These are phyloP conservation scores for Mimachlamys varia DNA, from an alignment of 2,888 invertebrate species.

Conservation along the genomic window DNA sequence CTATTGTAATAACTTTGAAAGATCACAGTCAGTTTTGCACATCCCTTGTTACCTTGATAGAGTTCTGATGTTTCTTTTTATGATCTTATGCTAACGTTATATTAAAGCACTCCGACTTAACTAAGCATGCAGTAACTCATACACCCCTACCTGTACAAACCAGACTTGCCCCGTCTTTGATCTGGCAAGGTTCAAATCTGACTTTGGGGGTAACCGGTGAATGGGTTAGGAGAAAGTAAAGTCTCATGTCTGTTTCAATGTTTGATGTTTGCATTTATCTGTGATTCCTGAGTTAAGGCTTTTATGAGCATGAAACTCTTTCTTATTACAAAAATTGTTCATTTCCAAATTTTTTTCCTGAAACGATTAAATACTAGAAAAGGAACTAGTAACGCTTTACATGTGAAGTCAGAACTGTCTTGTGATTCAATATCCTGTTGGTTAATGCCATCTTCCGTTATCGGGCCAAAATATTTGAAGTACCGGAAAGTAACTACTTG, in stretches of 20 bases:
- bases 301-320: conserved; percentile 11
- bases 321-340: not conserved
- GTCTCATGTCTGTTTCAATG: not conserved
- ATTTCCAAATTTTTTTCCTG: not conserved
- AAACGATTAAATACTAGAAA: not conserved
- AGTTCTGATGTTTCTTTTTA: not conserved
- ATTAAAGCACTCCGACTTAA: not conserved
- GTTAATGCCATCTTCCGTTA: not conserved
- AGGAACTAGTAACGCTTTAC: not conserved
- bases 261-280: conserved; percentile 20
- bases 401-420: not conserved
- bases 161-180: too few species aligned
- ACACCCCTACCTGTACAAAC: too few species aligned
- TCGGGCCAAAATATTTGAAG: not conserved
- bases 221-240: not conserved
- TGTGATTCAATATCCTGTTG: not conserved
- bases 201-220: too few species aligned
- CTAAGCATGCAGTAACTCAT: conserved; percentile 14
- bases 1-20: not conserved
- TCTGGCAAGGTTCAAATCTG: too few species aligned
- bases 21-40: conserved; percentile 29
- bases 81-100: not conserved
- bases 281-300: not conserved
- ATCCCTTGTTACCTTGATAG: not conserved
- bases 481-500: not conserved